These are phyloP conservation scores for Osedax fenrisi DNA, from an alignment of 2,888 invertebrate species.

Conservation along the genomic window DNA sequence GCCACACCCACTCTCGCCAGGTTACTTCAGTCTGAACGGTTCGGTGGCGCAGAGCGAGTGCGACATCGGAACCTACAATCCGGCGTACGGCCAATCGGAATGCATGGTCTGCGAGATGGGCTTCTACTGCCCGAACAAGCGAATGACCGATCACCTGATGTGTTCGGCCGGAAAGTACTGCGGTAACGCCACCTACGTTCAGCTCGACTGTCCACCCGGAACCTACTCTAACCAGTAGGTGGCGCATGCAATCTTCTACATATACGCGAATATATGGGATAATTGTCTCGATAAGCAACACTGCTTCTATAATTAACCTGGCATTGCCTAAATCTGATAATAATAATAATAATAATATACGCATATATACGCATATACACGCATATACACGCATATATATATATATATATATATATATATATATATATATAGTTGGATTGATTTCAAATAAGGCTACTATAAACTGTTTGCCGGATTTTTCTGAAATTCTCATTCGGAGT, in stretches of 20 bases:
- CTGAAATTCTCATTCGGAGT: no score
- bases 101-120: constrained; percentile 44
- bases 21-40: constrained; percentile 43
- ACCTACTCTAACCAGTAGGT: constrained; percentile 44
- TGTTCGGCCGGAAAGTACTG: constrained; percentile 46
- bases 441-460: no score
- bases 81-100: constrained; percentile 38
- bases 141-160: constrained; percentile 40
- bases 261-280: not conserved
- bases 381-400: no score
- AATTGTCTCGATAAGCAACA: no score
- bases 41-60: constrained; percentile 43
- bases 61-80: constrained; percentile 42
- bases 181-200: constrained; percentile 41
- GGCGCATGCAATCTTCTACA: not conserved
- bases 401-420: no score
- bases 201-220: constrained; percentile 44
- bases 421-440: no score
- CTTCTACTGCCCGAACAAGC: constrained; percentile 45
- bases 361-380: no score
- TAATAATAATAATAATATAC: no score
- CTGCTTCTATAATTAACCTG: no score
- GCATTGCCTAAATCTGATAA: no score
- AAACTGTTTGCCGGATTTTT: no score
- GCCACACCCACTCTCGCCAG: constrained; percentile 39